Percentiles rank a stretch among this genome's conserved stretches.
These are phyloP conservation scores for Sialis lutaria DNA, from an alignment of 2,888 invertebrate species.

Conservation along the genomic window DNA sequence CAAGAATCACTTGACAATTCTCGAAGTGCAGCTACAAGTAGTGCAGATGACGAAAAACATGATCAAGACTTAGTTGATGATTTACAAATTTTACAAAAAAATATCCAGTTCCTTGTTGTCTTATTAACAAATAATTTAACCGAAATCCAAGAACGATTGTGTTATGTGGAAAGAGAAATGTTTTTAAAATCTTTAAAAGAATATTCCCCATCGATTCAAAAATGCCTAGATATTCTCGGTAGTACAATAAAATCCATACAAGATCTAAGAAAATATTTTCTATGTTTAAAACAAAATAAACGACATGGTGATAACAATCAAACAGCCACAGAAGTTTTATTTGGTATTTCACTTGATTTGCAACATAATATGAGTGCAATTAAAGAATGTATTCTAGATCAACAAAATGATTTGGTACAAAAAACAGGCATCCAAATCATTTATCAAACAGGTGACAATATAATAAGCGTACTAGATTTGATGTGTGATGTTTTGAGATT, in stretches of 20 bases:
- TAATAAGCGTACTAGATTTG: conserved; percentile 4
- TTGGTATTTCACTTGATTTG: background rate
- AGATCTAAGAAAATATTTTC: conserved; percentile 2
- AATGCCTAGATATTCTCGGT: background rate
- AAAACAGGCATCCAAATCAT: conserved; percentile 3
- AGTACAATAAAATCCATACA: conserved; percentile 1
- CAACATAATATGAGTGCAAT: conserved; percentile 1
- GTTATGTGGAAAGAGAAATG: conserved; percentile 44
- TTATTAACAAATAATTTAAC: conserved; percentile 18
- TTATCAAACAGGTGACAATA: conserved; percentile 2
- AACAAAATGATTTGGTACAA: conserved; percentile 2
- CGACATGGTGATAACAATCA: background rate
- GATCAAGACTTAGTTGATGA: background rate
- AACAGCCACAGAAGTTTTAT: background rate
- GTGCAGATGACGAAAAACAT: background rate
- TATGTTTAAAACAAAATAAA: conserved; percentile 3
- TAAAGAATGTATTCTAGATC: conserved; percentile 1
- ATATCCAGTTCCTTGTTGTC: conserved; percentile 2
- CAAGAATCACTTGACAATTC: conserved; percentile 4
- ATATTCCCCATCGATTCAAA: background rate
- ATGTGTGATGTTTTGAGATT: conserved; percentile 3
- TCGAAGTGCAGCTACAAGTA: background rate
- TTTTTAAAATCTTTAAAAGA: conserved; percentile 31
- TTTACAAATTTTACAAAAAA: conserved; percentile 1
- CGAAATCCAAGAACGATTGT: conserved; percentile 35